A percentile compares a stretch with the other conserved stretches of the same genome.
These are phyloP conservation scores for Sporophila hypoxantha DNA, from an alignment of 2,113 vertebrate species.

Conservation along the genomic window DNA sequence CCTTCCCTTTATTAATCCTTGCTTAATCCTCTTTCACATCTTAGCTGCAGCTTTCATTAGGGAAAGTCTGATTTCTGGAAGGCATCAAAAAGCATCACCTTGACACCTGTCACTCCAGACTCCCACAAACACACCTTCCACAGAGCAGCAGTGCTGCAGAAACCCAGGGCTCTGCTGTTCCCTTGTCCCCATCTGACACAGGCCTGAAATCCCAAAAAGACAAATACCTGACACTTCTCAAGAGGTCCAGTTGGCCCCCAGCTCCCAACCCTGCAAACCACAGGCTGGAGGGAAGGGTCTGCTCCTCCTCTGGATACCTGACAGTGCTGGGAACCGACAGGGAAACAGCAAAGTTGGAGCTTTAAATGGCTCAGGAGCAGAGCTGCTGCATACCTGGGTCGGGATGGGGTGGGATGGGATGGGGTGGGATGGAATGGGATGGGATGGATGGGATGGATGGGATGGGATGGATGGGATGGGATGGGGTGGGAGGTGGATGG, in stretches of 20 bases:
- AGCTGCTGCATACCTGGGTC: accelerated
- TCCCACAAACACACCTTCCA: accelerated
- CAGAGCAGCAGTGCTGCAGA: background rate
- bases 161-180: accelerated
- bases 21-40: background rate
- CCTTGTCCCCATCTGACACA: accelerated
- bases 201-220: background rate
- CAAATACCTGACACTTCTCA: accelerated
- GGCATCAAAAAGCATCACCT: background rate
- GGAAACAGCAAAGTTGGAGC: background rate
- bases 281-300: background rate
- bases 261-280: background rate
- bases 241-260: background rate
- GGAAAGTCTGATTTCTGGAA: background rate
- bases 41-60: background rate
- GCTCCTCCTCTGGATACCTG: background rate
- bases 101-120: background rate
- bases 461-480: background rate
- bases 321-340: accelerated
- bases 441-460: background rate
- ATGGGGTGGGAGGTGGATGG: no score
- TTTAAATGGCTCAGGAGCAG: accelerated
- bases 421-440: no score
- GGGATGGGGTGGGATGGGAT: no score
- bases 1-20: background rate